Evolutionary conservation across 2,797 vertebrate genomes (phyloP), one percentile per base, ranked within the genome.

Genomic region (Alca torda): DNA sequence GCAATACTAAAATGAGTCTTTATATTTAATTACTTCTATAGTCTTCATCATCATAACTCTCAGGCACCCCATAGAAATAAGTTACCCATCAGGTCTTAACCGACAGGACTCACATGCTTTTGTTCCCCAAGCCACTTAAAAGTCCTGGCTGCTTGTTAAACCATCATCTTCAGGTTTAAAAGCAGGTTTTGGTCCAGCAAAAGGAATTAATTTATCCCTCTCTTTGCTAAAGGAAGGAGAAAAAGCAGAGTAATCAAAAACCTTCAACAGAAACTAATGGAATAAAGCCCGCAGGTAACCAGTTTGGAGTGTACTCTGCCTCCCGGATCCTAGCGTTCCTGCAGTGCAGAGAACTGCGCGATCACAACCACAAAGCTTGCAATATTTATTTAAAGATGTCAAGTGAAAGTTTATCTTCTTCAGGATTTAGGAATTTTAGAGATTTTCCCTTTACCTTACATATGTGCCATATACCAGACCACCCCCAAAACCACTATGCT

Each of bases 271-370:
- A 10, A 50, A 13, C 24, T 13, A 11, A n/a, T 1, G 69, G 60
- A 35, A 48, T 11, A 8, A 20, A 39, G 67, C 10, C 1, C 5
- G 31, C n/a, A 23, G 57, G 70, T 11, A 50, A 4, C 6, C 2
- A 19, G 46, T 8, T 1, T 18, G 83, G 30, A 43, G 45, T 4
- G 45, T 5, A 13, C 43, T 26, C 67, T 19, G 54, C 67, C 41
- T 28, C 67, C 67, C 39, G 7, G 46, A 11, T 5, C 43, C 54
- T 37, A 14, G 54, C 43, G 11, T 7, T 26, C 45, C 68, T 3
- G 3, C 41, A 3, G 31, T 0, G 7, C n/a, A 3, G 26, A 12
- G 20, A 31, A 31, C 7, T 1, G 3, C 2, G 2, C 2, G 2
- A 24, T 6, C 35, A 14, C 41, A 25, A 16, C 2, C 3, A 2